Evolutionary conservation across 2,113 vertebrate species (phyloP).

Genomic region (Arizona elegans): DNA sequence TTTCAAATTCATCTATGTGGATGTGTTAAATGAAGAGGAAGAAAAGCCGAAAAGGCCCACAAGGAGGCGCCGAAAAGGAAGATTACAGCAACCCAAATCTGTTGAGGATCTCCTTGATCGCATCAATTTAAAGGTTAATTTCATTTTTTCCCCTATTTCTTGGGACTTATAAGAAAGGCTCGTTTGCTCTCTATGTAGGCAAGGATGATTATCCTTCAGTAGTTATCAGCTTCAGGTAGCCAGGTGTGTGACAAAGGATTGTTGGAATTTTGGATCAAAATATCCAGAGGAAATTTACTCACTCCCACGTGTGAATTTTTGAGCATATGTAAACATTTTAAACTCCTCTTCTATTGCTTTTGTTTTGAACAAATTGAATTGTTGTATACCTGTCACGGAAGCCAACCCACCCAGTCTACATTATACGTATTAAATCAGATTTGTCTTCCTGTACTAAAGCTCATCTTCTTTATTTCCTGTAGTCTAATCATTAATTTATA

Average conservation of each 20-base stretch:
- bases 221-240: background rate
- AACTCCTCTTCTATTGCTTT: background rate
- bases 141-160: background rate
- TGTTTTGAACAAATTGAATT: background rate
- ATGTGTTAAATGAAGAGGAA: slow-evolving; percentile 89
- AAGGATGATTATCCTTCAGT: background rate
- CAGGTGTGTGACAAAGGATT: background rate
- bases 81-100: slow-evolving; percentile 89
- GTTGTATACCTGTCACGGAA: background rate
- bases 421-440: background rate
- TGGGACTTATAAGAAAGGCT: background rate
- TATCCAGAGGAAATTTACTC: background rate
- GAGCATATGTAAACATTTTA: background rate
- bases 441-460: background rate
- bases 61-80: slow-evolving; percentile 84
- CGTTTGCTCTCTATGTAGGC: background rate
- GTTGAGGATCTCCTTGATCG: slow-evolving; percentile 96
- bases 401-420: background rate
- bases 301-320: background rate
- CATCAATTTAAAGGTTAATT: slow-evolving; percentile 89
- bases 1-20: slow-evolving; percentile 99
- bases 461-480: background rate
- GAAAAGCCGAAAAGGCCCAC: slow-evolving; percentile 91
- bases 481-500: background rate
- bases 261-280: background rate